A percentile compares a stretch with the other conserved stretches of the same genome.
These are phyloP conservation scores for Oikopleura albicans DNA, from an alignment of 23 tunicate genomes.

Conservation along the genomic window DNA sequence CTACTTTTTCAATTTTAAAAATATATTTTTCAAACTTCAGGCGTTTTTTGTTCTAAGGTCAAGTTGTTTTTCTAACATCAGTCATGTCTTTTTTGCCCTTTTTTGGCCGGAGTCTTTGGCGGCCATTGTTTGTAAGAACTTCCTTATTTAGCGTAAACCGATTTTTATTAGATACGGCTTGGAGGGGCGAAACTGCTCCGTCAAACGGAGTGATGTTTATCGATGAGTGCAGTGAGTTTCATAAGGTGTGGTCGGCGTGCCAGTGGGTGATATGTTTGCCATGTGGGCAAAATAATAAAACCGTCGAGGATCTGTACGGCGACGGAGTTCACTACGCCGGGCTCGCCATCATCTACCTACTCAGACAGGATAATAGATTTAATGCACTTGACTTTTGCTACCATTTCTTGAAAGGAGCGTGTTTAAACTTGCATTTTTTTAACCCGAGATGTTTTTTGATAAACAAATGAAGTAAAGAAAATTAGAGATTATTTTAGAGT, in stretches of 20 bases:
- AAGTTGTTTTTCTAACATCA: too few species aligned
- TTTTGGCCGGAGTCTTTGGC: too few species aligned
- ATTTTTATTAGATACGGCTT: background rate
- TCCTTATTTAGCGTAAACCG: too few species aligned
- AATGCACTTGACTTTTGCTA: slow-evolving; percentile 72
- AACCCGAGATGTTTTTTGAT: too few species aligned
- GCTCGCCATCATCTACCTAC: slow-evolving; percentile 48
- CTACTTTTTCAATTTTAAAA: too few species aligned
- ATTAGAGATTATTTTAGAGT: too few species aligned
- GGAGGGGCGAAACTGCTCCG: slow-evolving; percentile 27
- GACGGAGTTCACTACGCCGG: slow-evolving; percentile 92
- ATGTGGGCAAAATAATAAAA: slow-evolving; percentile 34
- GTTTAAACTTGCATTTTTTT: background rate
- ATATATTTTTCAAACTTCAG: too few species aligned
- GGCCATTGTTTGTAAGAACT: too few species aligned
- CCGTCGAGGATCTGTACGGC: slow-evolving; percentile 44
- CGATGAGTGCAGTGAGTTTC: slow-evolving; percentile 81
- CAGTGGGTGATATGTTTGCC: slow-evolving; percentile 92
- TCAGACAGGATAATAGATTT: slow-evolving; percentile 60
- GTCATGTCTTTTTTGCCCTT: too few species aligned
- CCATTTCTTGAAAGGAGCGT: slow-evolving; percentile 51
- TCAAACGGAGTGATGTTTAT: slow-evolving; percentile 85
- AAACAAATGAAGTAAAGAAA: too few species aligned
- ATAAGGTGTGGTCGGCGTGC: slow-evolving; percentile 77
- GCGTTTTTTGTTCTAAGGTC: too few species aligned